A percentile compares a stretch with the other conserved stretches of the same genome.
Evolutionary conservation across 2,888 invertebrate genomes (phyloP).

Genomic region (Auanema freiburgensis): DNA sequence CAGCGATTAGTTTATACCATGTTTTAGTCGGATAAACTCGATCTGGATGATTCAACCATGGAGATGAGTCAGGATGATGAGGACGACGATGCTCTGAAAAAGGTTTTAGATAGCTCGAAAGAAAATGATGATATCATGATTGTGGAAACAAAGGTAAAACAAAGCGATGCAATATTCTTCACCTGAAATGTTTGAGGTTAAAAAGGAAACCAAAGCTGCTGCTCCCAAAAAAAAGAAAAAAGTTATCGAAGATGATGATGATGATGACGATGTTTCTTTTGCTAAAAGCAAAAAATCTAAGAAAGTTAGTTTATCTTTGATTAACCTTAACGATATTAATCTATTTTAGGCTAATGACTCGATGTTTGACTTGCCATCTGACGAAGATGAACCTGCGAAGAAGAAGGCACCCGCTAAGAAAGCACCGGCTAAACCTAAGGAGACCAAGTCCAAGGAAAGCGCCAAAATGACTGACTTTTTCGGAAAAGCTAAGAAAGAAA

Average conservation of each 20-base stretch:
- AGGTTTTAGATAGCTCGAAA: conserved; percentile 25
- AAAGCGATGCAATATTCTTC: not conserved
- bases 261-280: not conserved
- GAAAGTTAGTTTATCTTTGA: too few species aligned
- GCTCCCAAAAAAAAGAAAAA: not conserved
- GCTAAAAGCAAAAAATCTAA: conserved; percentile 20
- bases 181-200: not conserved
- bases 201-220: not conserved
- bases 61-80: too few species aligned
- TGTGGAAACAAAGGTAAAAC: not conserved
- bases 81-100: conserved; percentile 7
- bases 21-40: not conserved
- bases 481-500: conserved; percentile 9
- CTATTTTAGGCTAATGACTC: not conserved
- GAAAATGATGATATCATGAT: conserved; percentile 21
- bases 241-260: conserved; percentile 17
- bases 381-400: conserved; percentile 17
- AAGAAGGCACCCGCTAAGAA: conserved; percentile 23
- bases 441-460: conserved; percentile 4
- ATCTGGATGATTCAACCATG: too few species aligned
- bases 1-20: not conserved
- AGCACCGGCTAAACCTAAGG: conserved; percentile 15
- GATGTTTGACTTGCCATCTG: conserved; percentile 7
- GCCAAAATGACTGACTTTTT: conserved; percentile 22
- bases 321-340: too few species aligned